Evolutionary conservation across 2,797 vertebrate species (phyloP).

Genomic region (Danio jaintianensis): DNA sequence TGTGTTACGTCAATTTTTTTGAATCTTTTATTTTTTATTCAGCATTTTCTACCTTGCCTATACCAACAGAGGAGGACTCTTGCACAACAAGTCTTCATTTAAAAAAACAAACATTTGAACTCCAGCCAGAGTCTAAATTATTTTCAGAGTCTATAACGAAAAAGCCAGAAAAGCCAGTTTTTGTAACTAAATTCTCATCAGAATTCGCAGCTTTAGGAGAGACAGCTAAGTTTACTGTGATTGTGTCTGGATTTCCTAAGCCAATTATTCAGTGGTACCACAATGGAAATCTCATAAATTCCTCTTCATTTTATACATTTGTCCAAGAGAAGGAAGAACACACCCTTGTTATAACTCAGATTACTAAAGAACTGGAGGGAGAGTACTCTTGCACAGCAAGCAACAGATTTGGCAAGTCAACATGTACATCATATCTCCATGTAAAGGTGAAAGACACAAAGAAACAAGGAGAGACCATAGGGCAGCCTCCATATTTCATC

Average conservation of each 20-base stretch:
- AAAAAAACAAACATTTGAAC: conserved; percentile 85
- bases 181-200: conserved; percentile 82
- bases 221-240: conserved; percentile 81
- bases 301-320: conserved; percentile 77
- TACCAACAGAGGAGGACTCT: conserved; percentile 83
- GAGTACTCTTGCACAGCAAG: conserved; percentile 85
- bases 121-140: conserved; percentile 82
- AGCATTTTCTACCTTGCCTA: conserved; percentile 84
- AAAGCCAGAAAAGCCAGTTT: conserved; percentile 84
- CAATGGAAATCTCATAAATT: conserved; percentile 75
- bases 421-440: conserved; percentile 81
- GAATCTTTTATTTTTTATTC: conserved; percentile 73
- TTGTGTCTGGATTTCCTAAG: conserved; percentile 81
- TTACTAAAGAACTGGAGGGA: conserved; percentile 78
- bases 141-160: conserved; percentile 76
- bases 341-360: conserved; percentile 83
- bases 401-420: conserved; percentile 80
- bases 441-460: conserved; percentile 72
- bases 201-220: conserved; percentile 79
- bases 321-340: conserved; percentile 81
- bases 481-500: conserved; percentile 79
- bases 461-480: conserved; percentile 50
- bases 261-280: conserved; percentile 88
- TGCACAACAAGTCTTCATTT: conserved; percentile 78
- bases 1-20: neutral